Evolutionary conservation across 2,888 invertebrate species (phyloP), one percentile per base, ranked within the genome.

Genomic region (Conops quadrifasciatus): DNA sequence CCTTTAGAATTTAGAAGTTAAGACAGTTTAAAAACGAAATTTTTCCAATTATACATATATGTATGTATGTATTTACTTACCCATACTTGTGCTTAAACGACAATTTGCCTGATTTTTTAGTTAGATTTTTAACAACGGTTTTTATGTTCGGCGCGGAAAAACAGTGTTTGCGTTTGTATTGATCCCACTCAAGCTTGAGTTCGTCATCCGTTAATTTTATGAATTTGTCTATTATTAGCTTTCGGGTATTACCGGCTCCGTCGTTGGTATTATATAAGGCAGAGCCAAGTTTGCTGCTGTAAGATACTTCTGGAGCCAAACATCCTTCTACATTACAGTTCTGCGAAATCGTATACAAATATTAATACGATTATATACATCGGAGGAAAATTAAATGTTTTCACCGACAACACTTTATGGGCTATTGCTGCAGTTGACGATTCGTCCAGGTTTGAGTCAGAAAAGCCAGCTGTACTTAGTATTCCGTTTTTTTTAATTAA

Each of bases 161-260:
- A 58, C n/a, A 67, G n/a, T 47, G 47, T 15, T 58, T 13, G 2
- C 24, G 13, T 58, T 59, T 58, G n/a, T 67, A 67, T 5, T 67
- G 36, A 36, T 24, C 58, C 26, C 16, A 24, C 1, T 47, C 11
- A 24, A n/a, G 24, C 1, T 3, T n/a, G 3, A 67, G 26, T 45
- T 67, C 45, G 24, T 47, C 4, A 15, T 67, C 67, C 15, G 78
- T 70, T 7, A 71, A 59, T 53, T 74, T 67, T 3, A 64, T 78
- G 13, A 5, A 24, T 16, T 73, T 71, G 63, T 80, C 80, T 15
- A 74, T 65, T 43, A 68, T 74, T 2, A 76, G 45, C 58, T 74
- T 76, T 9, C 1, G 3, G n/a, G 70, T 72, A 7, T 36, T 45
- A 3, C 56, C 67, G 13, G 5, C 70, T 24, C 53, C 9, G 0